Evolutionary conservation across 1,140 invertebrate genomes (phyloP), one percentile per base, ranked within the genome.

Genomic region (Drosophila hydei): DNA sequence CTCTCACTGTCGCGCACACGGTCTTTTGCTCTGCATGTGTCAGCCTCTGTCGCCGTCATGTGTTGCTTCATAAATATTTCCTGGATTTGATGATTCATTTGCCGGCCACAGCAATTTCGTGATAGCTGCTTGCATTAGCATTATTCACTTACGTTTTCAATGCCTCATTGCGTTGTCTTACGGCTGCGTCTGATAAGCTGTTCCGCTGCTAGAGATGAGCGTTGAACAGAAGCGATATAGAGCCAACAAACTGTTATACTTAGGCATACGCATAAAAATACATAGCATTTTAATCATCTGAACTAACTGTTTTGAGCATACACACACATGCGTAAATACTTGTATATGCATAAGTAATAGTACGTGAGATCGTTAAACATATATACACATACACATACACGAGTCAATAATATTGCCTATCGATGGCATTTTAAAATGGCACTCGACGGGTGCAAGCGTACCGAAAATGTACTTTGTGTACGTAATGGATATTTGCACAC

Each of bases 21-120:
- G 59, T 50, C 25, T 30, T 27, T 40, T 27, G 47, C 27, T 47
- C n/a, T 45, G 25, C 1, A 47, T 67, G 36, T 62, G 45, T 70
- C 42, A 23, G 52, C 54, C 56, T 55, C 45, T 58, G 18, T 43
- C 19, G 25, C 23, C 72, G 61, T 68, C 19, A 36, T 73, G 50
- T 72, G 64, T 48, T 81, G 72, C 77, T 77, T 85, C 69, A 87
- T 74, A 38, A 60, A 76, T 74, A 80, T 72, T 87, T 75, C 38
- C 60, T 55, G 59, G n/a, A 60, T 51, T 43, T 62, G 51, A 61
- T 71, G 72, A 77, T 54, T 72, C 69, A 72, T 54, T 58, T 65
- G 47, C 21, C 64, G 36, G 14, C 3, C 30, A 16, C 36, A 72
- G 50, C 73, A 71, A 59, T 72, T 75, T 75, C 65, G 56, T 58